phyloP scores from a whole-genome alignment of 1,140 invertebrate genomes.

The Argopecten irradians region DNA sequence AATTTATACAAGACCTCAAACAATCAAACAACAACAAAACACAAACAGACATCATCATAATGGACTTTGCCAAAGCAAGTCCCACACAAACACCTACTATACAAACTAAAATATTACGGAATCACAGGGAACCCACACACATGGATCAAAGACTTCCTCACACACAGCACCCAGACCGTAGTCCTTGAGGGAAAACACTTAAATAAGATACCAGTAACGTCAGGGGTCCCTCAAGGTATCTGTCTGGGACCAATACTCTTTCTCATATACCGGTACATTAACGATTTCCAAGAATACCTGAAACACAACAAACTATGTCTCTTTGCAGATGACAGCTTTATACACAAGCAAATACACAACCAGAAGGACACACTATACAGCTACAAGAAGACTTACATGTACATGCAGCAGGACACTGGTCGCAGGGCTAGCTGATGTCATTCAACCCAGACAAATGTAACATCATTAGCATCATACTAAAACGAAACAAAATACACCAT shows the following conservation, averaged over 20 bases:
- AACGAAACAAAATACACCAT: too few species aligned
- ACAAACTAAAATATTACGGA: slow-evolving; percentile 49
- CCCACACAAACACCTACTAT: slow-evolving; percentile 29
- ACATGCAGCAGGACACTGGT: slow-evolving; percentile 37
- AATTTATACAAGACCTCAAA: too few species aligned
- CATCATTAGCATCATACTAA: too few species aligned
- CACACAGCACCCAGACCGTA: slow-evolving; percentile 39
- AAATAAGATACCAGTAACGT: background rate
- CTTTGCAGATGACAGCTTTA: slow-evolving; percentile 33
- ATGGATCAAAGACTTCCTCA: slow-evolving; percentile 42
- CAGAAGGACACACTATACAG: too few species aligned
- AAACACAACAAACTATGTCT: slow-evolving; percentile 37
- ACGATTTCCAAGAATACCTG: background rate
- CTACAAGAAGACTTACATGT: slow-evolving; percentile 34
- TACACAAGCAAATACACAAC: slow-evolving; percentile 32
- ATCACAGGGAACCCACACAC: slow-evolving; percentile 24
- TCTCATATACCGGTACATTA: background rate
- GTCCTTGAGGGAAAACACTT: slow-evolving; percentile 39
- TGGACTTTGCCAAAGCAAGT: background rate
- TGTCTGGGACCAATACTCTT: too few species aligned
- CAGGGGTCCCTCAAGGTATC: too few species aligned
- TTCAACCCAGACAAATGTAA: too few species aligned
- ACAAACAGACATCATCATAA: too few species aligned
- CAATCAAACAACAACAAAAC: too few species aligned
- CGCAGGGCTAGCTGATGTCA: slow-evolving; percentile 42